Evolutionary conservation across 2,888 invertebrate genomes (phyloP), one percentile per base, ranked within the genome.

Genomic region (Dorcus hopei): DNA sequence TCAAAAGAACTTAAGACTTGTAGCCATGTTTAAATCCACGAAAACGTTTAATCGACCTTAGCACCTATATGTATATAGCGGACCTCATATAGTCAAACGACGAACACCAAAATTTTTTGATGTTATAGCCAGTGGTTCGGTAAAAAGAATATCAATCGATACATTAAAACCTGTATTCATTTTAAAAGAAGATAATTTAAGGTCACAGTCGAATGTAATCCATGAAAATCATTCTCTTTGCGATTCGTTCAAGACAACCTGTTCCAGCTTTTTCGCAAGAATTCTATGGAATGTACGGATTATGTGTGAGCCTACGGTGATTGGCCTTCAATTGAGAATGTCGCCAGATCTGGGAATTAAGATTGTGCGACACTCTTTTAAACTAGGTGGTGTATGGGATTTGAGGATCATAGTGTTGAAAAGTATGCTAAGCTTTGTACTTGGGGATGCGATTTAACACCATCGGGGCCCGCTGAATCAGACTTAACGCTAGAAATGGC

Each of bases 221-320:
- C 1, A 1, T 14, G 14, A 14, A 14, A 14, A 14, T 14, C 14
- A 14, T 14, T 14, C 72, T 0, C 71, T 43, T 60, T 74, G 74
- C 5, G 26, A 6, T 6, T 33, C 26, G 7, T 33, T 3, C 7
- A 33, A 33, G 26, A 33, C 26, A 6, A 33, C 26, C 26, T 33
- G 26, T 7, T 26, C 26, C 1, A 26, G 26, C 26, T 26, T 4
- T 33, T 33, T 33, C 26, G 26, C 41, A 6, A 41, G 41, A 11
- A 41, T 41, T 8, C 41, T 41, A 7, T 41, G n/a, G 9, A n/a
- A 41, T 1, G 7, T 41, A 7, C 41, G 41, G 41, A 41, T n/a
- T 6, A 41, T 3, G 41, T 6, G 41, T 4, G 41, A 41, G 9
- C 8, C 7, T 9, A 41, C 7, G 5, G 7, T 14, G 9, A 41